Evolutionary conservation across 2,888 invertebrate species (phyloP), one percentile per base, ranked within the genome.

Genomic region (Fragum fragum): DNA sequence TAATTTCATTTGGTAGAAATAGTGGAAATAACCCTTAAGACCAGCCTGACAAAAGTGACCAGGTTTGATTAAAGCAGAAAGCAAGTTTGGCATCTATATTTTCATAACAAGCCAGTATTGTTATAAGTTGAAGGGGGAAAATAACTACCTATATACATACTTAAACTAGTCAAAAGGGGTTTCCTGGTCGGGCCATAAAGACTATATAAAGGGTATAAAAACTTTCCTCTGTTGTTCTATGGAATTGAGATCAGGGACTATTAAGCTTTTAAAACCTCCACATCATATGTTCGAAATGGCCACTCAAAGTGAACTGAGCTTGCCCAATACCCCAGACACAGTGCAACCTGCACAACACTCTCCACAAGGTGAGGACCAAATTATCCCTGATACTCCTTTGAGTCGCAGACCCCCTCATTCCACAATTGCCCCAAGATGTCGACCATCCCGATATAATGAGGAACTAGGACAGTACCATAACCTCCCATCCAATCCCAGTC

Each of bases 221-320:
- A 47, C 14, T n/a, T 47, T 47, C 7, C 14, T 47, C 14, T 47
- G 14, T 47, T 16, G n/a, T 3, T n/a, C 47, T 47, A 47, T 47
- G 47, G 47, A 47, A 47, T 47, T 47, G 47, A 47, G 47, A n/a
- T 47, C 47, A 47, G 47, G 47, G 47, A 47, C 47, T 47, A 47
- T 47, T 47, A 47, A 47, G 47, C n/a, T n/a, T n/a, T n/a, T n/a
- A n/a, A n/a, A n/a, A n/a, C n/a, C n/a, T n/a, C 5, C 47, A 14
- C 7, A 5, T 47, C 14, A 47, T 16, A 5, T 9, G 14, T 47
- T 47, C 5, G 7, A 47, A 47, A 47, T 47, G 47, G 47, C 47
- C 7, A 47, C 47, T 9, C 47, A 47, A 16, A 47, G 14, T 47
- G 47, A 47, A 16, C 47, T 16, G 5, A 5, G 5, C 14, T 9